Percentiles rank a stretch among this genome's conserved stretches.
phyloP scores from a whole-genome alignment of 2,888 invertebrate species.

The Lepidonotus clava region DNA sequence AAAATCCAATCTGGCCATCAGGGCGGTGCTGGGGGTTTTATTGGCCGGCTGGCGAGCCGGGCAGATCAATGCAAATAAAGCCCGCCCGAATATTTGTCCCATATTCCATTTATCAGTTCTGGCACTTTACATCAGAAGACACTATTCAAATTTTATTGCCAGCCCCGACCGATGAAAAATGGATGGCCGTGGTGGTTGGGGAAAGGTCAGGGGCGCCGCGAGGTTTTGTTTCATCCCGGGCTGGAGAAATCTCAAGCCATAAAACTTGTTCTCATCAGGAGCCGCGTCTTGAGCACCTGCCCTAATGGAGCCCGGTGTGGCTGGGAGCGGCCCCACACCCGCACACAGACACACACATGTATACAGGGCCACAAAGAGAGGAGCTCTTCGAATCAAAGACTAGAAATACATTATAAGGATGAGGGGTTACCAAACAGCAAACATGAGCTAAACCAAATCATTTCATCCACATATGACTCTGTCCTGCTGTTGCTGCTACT shows the following conservation, averaged over 20 bases:
- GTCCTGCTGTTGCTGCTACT: no score
- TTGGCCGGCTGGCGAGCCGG: slow-evolving; percentile 4
- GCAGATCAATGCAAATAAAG: slow-evolving; percentile 47
- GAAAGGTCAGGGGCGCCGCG: slow-evolving; percentile 38
- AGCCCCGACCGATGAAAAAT: slow-evolving; percentile 23
- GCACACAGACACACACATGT: not conserved
- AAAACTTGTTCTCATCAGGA: slow-evolving; percentile 45
- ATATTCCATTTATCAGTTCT: slow-evolving; percentile 51
- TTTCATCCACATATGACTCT: no score
- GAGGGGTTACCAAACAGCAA: no score
- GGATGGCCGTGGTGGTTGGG: slow-evolving; percentile 15
- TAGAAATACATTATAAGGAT: no score
- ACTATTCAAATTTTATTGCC: slow-evolving; percentile 53
- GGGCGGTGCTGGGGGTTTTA: slow-evolving; percentile 22
- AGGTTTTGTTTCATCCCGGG: slow-evolving; percentile 49
- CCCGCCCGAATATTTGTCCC: slow-evolving; percentile 50
- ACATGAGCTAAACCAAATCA: no score
- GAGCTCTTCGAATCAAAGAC: no score
- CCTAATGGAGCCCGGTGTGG: slow-evolving; percentile 15
- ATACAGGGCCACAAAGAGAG: no score
- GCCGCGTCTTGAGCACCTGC: slow-evolving; percentile 46
- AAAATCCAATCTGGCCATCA: slow-evolving; percentile 49
- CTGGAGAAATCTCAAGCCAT: slow-evolving; percentile 51
- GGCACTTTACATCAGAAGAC: slow-evolving; percentile 51
- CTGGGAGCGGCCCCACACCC: not conserved